Conservation (phyloP, 2,113 vertebrate species). For the Corythoichthys intestinalis region DNA sequence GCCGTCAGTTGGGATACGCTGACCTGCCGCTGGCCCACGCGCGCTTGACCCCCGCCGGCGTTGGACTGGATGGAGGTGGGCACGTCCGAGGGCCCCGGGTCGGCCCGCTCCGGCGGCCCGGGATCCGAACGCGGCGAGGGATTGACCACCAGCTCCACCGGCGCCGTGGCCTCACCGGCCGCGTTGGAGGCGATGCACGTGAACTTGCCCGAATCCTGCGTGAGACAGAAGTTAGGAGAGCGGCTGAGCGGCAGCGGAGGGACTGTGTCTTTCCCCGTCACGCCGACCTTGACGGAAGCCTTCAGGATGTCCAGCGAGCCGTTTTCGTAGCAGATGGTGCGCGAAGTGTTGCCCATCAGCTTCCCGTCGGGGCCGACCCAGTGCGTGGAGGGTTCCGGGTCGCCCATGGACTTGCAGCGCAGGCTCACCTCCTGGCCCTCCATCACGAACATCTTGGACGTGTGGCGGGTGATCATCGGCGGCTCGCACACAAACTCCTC, state of each 20-base stretch:
- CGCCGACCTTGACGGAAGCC: conserved; percentile 68
- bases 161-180: conserved; percentile 74
- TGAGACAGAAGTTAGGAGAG: not conserved
- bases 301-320: conserved; percentile 78
- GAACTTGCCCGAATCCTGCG: conserved; percentile 75
- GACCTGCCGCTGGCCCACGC: conserved; percentile 69
- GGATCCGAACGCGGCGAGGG: conserved; percentile 77
- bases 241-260: no score
- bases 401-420: conserved; percentile 77
- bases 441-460: conserved; percentile 79
- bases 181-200: conserved; percentile 80
- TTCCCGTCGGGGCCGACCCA: conserved; percentile 80
- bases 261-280: not conserved
- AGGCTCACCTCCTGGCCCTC: conserved; percentile 79
- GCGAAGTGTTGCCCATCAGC: conserved; percentile 76
- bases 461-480: conserved; percentile 78
- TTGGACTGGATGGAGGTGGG: conserved; percentile 80
- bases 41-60: conserved; percentile 61
- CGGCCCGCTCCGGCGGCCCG: conserved; percentile 66
- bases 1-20: conserved; percentile 70
- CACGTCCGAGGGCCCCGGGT: conserved; percentile 79
- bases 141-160: conserved; percentile 76
- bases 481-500: conserved; percentile 82
- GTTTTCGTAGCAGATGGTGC: conserved; percentile 76
- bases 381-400: conserved; percentile 76